phyloP scores from a whole-genome alignment of 2,888 invertebrate genomes.

The Microplitis manilae region DNA sequence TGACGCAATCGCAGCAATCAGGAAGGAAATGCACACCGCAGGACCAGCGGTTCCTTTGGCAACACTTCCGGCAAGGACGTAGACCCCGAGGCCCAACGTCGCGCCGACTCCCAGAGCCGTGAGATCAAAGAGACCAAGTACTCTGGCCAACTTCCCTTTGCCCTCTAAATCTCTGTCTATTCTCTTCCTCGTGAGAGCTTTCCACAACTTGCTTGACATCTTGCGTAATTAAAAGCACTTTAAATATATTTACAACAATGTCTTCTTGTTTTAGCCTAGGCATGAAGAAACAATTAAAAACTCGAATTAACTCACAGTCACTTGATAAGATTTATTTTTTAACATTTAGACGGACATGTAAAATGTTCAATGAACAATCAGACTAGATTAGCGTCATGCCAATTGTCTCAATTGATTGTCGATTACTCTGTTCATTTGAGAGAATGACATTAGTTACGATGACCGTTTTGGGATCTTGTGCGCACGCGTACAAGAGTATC shows the following conservation, averaged over 20 bases:
- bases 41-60: conserved; percentile 91
- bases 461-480: not conserved
- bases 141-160: conserved; percentile 75
- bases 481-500: not conserved
- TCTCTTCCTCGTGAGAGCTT: conserved; percentile 72
- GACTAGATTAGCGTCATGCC: conserved; percentile 6
- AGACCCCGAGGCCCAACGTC: conserved; percentile 94
- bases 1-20: conserved; percentile 93
- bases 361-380: not conserved
- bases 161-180: conserved; percentile 63
- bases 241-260: not conserved
- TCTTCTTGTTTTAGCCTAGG: conserved; percentile 2
- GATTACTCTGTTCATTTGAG: conserved; percentile 4
- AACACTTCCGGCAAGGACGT: conserved; percentile 92
- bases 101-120: conserved; percentile 90
- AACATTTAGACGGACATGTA: not conserved
- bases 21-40: conserved; percentile 90
- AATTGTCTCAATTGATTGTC: conserved; percentile 15
- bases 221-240: not conserved
- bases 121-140: conserved; percentile 86
- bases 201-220: conserved; percentile 61
- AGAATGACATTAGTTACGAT: not conserved
- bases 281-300: not conserved
- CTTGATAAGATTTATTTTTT: conserved; percentile 1
- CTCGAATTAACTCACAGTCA: not conserved